Evolutionary conservation across 2,113 vertebrate genomes (phyloP), one percentile per base, ranked within the genome.

Genomic region (Scolopax mira): DNA sequence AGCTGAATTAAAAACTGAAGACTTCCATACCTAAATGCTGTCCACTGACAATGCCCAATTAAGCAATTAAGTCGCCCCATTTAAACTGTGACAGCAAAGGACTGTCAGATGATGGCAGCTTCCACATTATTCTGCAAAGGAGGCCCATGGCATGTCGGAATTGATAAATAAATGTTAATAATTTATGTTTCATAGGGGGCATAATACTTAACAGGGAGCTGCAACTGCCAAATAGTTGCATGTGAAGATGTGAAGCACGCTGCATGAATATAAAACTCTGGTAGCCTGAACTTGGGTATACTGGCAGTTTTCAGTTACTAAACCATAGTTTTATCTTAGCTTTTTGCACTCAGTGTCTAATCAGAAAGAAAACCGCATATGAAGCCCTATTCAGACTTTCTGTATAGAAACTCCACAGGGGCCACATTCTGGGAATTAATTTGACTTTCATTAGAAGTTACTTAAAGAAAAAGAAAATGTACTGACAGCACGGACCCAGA

Each of bases 131-230:
- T 52, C 61, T 72, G 39, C 31, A 52, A 89, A 90, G 55, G n/a
- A 81, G 61, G 30, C 14, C 44, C 18, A 39, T 7, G 31, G 33
- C 48, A 81, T 55, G 77, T 37, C 21, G 0, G 39, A 86, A 86
- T 51, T 85, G 57, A 90, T 65, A 85, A 88, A 95, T 75, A 81
- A 88, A 95, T 75, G 75, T 19, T 71, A 90, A 71, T 71, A 80
- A 85, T 14, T 15, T 64, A 8, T 33, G 13, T 81, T 92, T 91
- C 58, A 74, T 57, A 71, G 33, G 11, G 39, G 13, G 5, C n/a
- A 64, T 6, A 11, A 42, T 48, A 60, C 41, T 90, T 58, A 86
- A 44, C 13, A 88, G 62, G 39, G 90, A 90, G 21, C 16, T 58
- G 72, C 61, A 69, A 69, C 46, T 81, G 62, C 30, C 48, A 46